These are phyloP conservation scores for Trinectes maculatus DNA, from an alignment of 2,113 vertebrate genomes.

Conservation along the genomic window DNA sequence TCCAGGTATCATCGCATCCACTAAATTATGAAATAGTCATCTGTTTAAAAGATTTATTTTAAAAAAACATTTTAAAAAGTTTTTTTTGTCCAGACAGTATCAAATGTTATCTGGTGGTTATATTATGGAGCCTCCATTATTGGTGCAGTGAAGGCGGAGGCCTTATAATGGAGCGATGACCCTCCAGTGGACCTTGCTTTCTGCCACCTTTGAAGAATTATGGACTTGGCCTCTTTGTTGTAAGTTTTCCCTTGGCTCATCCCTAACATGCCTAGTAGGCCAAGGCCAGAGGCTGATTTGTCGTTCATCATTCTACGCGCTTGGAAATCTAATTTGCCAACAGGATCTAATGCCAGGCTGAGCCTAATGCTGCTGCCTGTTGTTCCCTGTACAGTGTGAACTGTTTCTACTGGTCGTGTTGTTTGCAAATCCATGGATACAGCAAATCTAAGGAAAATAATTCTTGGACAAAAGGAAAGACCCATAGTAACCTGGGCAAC, in stretches of 20 bases:
- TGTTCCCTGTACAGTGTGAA: constrained; percentile 17
- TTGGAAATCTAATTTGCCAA: constrained; percentile 29
- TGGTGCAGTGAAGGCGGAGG: constrained; percentile 3
- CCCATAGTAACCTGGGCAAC: not conserved
- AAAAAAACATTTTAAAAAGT: too few relatives aligned
- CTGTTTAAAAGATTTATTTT: too few relatives aligned
- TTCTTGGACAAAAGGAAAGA: constrained; percentile 10
- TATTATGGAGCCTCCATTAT: not conserved
- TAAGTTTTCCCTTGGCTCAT: constrained; percentile 34
- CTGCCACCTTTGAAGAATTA: constrained; percentile 46
- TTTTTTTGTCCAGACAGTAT: too few relatives aligned
- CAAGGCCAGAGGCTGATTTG: constrained; percentile 34
- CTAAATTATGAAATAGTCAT: too few relatives aligned
- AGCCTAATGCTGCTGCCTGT: constrained; percentile 15
- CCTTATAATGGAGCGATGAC: constrained; percentile 24
- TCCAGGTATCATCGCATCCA: not conserved
- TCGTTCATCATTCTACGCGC: constrained; percentile 40
- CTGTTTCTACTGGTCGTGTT: not conserved
- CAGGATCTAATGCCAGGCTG: constrained; percentile 14
- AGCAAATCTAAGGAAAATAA: constrained; percentile 19
- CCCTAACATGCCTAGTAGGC: constrained; percentile 21
- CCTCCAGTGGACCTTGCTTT: constrained; percentile 39
- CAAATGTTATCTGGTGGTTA: not conserved
- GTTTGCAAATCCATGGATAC: constrained; percentile 49
- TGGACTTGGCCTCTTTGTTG: constrained; percentile 25